Evolutionary conservation across 2,797 vertebrate species (phyloP).

Genomic region (Chaunax sp.): DNA sequence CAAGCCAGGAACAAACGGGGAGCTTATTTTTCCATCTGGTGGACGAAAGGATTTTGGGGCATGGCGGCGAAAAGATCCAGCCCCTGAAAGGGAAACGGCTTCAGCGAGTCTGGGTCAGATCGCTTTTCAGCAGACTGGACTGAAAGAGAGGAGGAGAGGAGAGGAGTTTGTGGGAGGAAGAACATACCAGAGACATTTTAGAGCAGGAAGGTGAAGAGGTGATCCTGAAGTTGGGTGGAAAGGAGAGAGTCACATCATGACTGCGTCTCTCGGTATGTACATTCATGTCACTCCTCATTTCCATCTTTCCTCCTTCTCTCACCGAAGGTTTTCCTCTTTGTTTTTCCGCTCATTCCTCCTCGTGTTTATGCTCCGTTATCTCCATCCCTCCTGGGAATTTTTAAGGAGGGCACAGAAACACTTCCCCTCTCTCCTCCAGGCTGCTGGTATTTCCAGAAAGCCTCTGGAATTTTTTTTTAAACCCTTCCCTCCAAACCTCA

Average conservation of each 20-base stretch:
- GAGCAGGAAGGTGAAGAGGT: constrained; percentile 46
- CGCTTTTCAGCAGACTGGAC: constrained; percentile 27
- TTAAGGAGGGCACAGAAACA: constrained; percentile 45
- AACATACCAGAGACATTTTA: constrained; percentile 19
- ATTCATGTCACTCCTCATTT: background rate
- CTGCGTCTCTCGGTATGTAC: constrained; percentile 78
- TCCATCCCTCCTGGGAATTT: constrained; percentile 42
- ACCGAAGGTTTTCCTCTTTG: background rate
- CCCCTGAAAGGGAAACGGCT: constrained; percentile 31
- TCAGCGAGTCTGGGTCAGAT: constrained; percentile 30
- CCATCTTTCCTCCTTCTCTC: background rate
- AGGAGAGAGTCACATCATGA: constrained; percentile 65
- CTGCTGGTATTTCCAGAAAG: constrained; percentile 51
- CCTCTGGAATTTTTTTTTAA: constrained; percentile 46
- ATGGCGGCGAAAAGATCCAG: constrained; percentile 44
- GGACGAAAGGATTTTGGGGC: constrained; percentile 49
- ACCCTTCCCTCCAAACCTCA: background rate
- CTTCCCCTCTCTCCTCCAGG: constrained; percentile 49
- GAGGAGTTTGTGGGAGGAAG: constrained; percentile 44
- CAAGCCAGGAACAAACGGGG: constrained; percentile 62
- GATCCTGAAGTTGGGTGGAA: constrained; percentile 23
- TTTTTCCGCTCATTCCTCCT: constrained; percentile 12
- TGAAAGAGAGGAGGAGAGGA: constrained; percentile 39
- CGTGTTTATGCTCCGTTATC: constrained; percentile 49
- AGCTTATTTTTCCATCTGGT: constrained; percentile 69